Conservation (phyloP, 1,140 invertebrate genomes). For the Nomia melanderi region DNA sequence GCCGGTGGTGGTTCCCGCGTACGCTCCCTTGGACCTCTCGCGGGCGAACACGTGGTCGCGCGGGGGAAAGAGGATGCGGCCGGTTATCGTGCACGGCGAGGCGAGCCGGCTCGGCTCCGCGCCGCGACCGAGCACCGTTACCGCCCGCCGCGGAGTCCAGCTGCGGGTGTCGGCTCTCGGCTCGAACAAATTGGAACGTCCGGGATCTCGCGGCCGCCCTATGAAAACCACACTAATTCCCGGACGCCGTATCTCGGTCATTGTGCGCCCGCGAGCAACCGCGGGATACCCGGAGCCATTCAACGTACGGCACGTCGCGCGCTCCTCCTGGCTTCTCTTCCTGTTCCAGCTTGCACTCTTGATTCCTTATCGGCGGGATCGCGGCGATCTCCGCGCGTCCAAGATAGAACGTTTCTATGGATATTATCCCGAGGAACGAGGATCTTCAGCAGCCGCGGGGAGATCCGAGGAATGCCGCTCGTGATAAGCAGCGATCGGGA, state of each 20-base stretch:
- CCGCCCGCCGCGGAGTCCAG: constrained; percentile 48
- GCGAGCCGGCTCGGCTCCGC: no score
- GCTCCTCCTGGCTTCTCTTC: not conserved
- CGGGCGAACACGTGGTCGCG: constrained; percentile 29
- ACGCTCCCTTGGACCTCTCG: constrained; percentile 29
- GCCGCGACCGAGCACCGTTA: constrained; percentile 8
- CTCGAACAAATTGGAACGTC: constrained; percentile 47
- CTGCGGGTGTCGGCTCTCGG: constrained; percentile 16
- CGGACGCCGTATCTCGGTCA: constrained; percentile 11
- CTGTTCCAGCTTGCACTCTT: not conserved
- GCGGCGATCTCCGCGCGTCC: no score
- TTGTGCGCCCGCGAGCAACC: constrained; percentile 14
- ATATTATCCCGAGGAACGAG: no score
- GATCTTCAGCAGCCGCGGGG: no score
- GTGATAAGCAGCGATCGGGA: no score
- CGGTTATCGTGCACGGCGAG: constrained; percentile 26
- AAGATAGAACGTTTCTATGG: no score
- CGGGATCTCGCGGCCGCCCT: not conserved
- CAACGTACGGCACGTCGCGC: not conserved
- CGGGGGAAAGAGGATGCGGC: constrained; percentile 39
- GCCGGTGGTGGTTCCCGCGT: constrained; percentile 14
- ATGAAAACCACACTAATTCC: constrained; percentile 54
- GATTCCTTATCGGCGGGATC: not conserved
- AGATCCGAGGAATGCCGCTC: no score
- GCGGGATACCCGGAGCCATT: constrained; percentile 27